These are phyloP conservation scores for Conchocele bisecta DNA, from an alignment of 2,888 invertebrate species.

Conservation along the genomic window DNA sequence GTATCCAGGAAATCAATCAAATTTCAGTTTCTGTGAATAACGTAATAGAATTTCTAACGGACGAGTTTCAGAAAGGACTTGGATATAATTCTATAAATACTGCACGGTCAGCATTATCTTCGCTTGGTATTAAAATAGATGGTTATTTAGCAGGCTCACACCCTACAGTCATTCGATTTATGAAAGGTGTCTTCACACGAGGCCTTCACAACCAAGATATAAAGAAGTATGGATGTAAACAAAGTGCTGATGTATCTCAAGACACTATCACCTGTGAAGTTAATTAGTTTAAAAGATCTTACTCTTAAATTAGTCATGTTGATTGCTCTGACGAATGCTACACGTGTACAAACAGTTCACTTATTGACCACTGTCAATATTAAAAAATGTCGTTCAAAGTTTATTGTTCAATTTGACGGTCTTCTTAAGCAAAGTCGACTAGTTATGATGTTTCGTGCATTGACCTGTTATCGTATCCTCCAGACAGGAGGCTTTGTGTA, in stretches of 20 bases:
- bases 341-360: too few relatives aligned
- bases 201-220: slow-evolving; percentile 30
- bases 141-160: slow-evolving; percentile 26
- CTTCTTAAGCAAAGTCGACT: too few relatives aligned
- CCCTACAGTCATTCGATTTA: slow-evolving; percentile 42
- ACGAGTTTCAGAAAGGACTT: too few relatives aligned
- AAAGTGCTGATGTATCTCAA: slow-evolving; percentile 20
- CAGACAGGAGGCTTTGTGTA: too few relatives aligned
- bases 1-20: slow-evolving; percentile 36
- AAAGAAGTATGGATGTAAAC: slow-evolving; percentile 23
- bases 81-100: slow-evolving; percentile 50
- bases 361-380: too few relatives aligned
- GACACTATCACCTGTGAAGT: slow-evolving; percentile 4
- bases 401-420: too few relatives aligned
- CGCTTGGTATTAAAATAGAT: slow-evolving; percentile 21
- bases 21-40: slow-evolving; percentile 20
- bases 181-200: slow-evolving; percentile 47
- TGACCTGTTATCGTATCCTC: too few relatives aligned
- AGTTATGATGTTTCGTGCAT: too few relatives aligned
- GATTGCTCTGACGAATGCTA: slow-evolving; percentile 24
- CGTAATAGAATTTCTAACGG: slow-evolving; percentile 15
- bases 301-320: slow-evolving; percentile 24
- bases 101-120: slow-evolving; percentile 38
- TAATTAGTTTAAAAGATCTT: slow-evolving; percentile 10
- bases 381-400: too few relatives aligned